These are phyloP conservation scores for Tyria jacobaeae DNA, from an alignment of 2,888 invertebrate genomes.

Conservation along the genomic window DNA sequence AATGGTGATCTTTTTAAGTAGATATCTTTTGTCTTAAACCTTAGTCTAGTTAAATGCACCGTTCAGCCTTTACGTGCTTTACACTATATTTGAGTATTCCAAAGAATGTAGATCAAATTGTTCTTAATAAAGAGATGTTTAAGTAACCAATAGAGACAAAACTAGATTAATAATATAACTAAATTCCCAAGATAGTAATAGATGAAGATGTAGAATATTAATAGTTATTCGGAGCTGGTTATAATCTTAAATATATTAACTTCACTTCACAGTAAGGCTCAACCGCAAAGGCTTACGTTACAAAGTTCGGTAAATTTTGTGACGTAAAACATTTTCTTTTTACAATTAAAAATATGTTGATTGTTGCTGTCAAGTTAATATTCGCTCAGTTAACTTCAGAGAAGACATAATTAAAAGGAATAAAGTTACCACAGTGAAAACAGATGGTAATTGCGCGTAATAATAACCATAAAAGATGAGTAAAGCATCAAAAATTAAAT, in stretches of 20 bases:
- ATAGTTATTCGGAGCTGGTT: too few species aligned
- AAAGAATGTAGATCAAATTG: not conserved
- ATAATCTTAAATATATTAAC: not conserved
- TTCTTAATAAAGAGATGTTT: too few species aligned
- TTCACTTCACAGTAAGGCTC: not conserved
- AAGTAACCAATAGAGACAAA: too few species aligned
- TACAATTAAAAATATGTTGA: slow-evolving; percentile 7
- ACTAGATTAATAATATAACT: too few species aligned
- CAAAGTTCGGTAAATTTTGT: not conserved
- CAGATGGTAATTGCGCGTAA: slow-evolving; percentile 34
- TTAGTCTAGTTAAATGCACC: not conserved
- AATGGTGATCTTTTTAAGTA: too few species aligned
- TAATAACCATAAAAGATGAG: slow-evolving; percentile 25
- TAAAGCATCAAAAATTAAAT: slow-evolving; percentile 31
- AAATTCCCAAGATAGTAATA: too few species aligned
- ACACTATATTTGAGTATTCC: too few species aligned
- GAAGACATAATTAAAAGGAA: slow-evolving; percentile 17
- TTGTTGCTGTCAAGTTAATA: slow-evolving; percentile 19
- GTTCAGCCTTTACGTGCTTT: not conserved
- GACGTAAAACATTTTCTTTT: not conserved
- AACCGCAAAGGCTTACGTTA: too few species aligned
- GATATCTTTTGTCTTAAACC: too few species aligned
- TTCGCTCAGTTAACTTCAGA: slow-evolving; percentile 18
- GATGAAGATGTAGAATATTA: too few species aligned
- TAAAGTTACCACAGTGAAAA: slow-evolving; percentile 28